A percentile compares a stretch with the other conserved stretches of the same genome.
These are phyloP conservation scores for Ophioninae sp. DNA, from an alignment of 2,888 invertebrate genomes.

Conservation along the genomic window DNA sequence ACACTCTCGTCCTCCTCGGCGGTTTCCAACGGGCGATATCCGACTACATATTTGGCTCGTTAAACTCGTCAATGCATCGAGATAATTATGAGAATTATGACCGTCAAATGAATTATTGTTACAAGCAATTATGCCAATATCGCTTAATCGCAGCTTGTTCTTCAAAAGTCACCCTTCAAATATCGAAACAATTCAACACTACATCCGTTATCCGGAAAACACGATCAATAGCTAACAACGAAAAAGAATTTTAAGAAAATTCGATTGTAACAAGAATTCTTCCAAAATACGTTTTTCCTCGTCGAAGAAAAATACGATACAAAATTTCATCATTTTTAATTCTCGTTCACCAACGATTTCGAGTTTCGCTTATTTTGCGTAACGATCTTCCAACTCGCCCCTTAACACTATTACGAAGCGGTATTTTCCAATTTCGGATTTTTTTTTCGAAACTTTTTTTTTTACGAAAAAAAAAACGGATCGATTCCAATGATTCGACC, in stretches of 20 bases:
- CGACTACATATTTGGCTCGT: slow-evolving; percentile 19
- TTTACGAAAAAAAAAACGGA: neutral
- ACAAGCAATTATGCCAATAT: neutral
- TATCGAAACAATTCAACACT: neutral
- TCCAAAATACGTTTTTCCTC: neutral
- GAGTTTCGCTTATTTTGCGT: neutral
- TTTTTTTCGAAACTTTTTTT: too few relatives aligned
- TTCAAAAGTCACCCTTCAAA: neutral
- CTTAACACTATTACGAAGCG: too few relatives aligned
- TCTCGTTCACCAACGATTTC: neutral
- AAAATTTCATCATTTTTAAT: neutral
- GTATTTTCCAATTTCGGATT: too few relatives aligned
- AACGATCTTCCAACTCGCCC: neutral
- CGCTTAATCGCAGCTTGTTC: neutral
- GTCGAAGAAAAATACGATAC: neutral
- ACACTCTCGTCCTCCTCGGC: slow-evolving; percentile 40
- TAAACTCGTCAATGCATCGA: neutral
- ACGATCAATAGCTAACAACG: too few relatives aligned
- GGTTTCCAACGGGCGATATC: slow-evolving; percentile 4
- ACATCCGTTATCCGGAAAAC: neutral
- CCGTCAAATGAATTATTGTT: neutral
- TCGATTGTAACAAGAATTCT: neutral
- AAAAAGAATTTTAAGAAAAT: neutral
- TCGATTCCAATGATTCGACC: too few relatives aligned
- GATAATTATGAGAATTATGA: neutral